Base-by-base conservation (phyloP, 2,797 vertebrate genomes). In the Urosaurus nigricauda region DNA sequence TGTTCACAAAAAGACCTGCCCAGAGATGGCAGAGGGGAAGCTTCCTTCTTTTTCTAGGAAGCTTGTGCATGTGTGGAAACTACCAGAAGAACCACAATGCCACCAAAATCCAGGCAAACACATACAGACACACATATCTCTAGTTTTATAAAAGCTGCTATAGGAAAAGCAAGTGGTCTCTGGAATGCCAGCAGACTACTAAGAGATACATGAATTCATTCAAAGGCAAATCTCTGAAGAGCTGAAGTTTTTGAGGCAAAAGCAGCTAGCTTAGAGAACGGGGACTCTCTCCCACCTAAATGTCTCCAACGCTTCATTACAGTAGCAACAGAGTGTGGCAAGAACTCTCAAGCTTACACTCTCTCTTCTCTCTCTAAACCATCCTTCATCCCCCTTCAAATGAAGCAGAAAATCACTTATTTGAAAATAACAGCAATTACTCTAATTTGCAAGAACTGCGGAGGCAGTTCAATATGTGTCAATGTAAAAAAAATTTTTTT, bases 381-480 rank as follows among this genome's bases (percentile, higher is more conserved):
- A 73, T 68, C 58, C 81, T 58, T 37, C 37, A 11, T 40, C 35
- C 19, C 19, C 60, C 43, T 17, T 56, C 51, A 12, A 53, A 78
- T 90, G 83, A 79, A 1, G 0, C 86, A 95, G 92, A 92, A 95
- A 95, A 90, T 85, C 92, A 92, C 21, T 0, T 77, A 85, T 84
- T 87, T 92, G 87, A 92, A 95, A 95, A 93, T 92, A 95, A 95
- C 92, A 93, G 93, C 93, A 94, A 93, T 95, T 95, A 95, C 93
- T 92, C 94, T 87, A 88, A 91, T 94, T 91, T 53, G 87, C 91
- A 77, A 92, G 37, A 70, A 1, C 40, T 32, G 89, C 88, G 86
- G 89, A 89, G 73, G 83, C 13, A 91, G 86, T 43, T 5, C 73
- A 53, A 83, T 60, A 83, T 24, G 58, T 47, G 91, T 83, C 56